Evolutionary conservation across 2,888 invertebrate species (phyloP), one percentile per base, ranked within the genome.

Genomic region (Catocala fraxini): DNA sequence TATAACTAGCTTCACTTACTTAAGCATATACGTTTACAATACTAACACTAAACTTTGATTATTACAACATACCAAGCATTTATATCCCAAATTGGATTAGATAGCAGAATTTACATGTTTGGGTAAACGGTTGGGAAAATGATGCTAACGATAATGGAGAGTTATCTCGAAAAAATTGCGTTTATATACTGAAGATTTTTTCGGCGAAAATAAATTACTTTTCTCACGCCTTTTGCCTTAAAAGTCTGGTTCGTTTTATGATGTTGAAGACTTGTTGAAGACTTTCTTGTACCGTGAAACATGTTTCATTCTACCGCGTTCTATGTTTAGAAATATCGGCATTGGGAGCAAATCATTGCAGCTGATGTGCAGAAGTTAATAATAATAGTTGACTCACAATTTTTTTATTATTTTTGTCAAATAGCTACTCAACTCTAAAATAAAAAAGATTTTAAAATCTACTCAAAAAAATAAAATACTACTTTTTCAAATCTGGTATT

Each of bases 41-140:
- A 69, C 6, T 34, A 7, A 54, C 46, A 52, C 48, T 53, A 59
- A 63, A 70, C 67, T 66, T 63, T 59, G 63, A 70, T 70, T 60
- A 70, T 58, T 49, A 62, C 11, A 45, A 12, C 46, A 52, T 45
- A 68, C 51, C 59, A 42, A 52, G n/a, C 11, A 33, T 62, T 46
- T 56, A 51, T 9, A 51, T 47, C n/a, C 49, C 13, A 57, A 68
- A 65, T 68, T 71, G 65, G 55, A 61, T 65, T 57, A 68, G 56
- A 65, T 35, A 56, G 42, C 46, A 59, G 49, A 59, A 71, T 68
- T 65, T 51, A 52, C 63, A 68, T 71, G 51, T 60, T 68, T 48
- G 25, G 34, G 35, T 13, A 59, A 62, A 71, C 58, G 52, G 41
- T 48, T 15, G 47, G 12, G 33, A 41, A 12, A 49, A 54, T 51